Evolutionary conservation across 2,888 invertebrate species (phyloP), one percentile per base, ranked within the genome.

Genomic region (Drosophila subsilvestris): DNA sequence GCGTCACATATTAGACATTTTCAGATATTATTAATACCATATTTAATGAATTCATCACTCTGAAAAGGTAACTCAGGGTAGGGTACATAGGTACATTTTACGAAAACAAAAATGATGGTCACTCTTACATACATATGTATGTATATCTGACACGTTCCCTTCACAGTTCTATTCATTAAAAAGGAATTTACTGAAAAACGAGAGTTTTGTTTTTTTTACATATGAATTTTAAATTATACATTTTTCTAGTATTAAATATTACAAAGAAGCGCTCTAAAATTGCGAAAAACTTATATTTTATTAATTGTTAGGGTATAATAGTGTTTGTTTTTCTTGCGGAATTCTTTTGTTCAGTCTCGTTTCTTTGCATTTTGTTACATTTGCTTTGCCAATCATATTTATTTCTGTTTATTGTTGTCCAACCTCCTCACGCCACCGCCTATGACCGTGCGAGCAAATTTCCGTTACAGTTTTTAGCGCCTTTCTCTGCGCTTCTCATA

Each of bases 371-470:
- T 78, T 81, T 76, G 74, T 82, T 72, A 85, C 80, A 85, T 85
- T 82, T 85, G 86, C 80, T 70, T 79, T 79, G 80, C 80, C 86
- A 82, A 85, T 85, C 86, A 82, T 82, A 82, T 82, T 79, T 78
- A 55, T 74, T 68, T 29, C 66, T 60, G 82, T 79, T 79, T 85
- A 81, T 81, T 79, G 73, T 81, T 76, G 66, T 74, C 81, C 72
- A 48, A 18, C 14, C 53, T 7, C 37, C 20, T 17, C 37, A 18
- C 53, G 44, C 37, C 51, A 10, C 43, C 43, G n/a, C 25, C 3
- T 1, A 37, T 1, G 29, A 10, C 2, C 1, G 12, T 12, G 27
- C 14, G 59, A 1, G n/a, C n/a, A n/a, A n/a, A n/a, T n/a, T n/a
- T n/a, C n/a, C n/a, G n/a, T n/a, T n/a, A n/a, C n/a, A n/a, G n/a